Evolutionary conservation across 2,113 vertebrate genomes (phyloP).

Genomic region (Hippocampus comes): DNA sequence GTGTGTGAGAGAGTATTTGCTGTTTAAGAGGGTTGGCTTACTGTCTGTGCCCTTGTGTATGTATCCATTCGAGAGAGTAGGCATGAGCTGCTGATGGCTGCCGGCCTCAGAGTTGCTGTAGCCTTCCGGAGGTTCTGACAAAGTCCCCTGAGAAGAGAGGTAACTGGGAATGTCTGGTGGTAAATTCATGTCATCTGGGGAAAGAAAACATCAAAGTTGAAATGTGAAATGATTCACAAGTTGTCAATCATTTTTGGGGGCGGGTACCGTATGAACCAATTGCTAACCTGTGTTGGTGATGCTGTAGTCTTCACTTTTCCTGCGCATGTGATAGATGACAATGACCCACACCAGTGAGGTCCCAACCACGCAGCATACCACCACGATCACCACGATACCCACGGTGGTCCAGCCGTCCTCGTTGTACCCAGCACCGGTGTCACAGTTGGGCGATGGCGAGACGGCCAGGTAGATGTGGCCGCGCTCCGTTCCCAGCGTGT

Average conservation of each 20-base stretch:
- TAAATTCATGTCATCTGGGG: conserved; percentile 92
- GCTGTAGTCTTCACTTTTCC: conserved; percentile 91
- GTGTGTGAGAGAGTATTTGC: too few species aligned
- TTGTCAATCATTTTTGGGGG: background rate
- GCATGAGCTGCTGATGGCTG: conserved; percentile 97
- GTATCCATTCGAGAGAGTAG: conserved; percentile 79
- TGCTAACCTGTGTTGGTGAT: conserved; percentile 92
- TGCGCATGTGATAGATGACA: conserved; percentile 97
- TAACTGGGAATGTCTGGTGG: conserved; percentile 96
- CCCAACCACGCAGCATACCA: conserved; percentile 97
- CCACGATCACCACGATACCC: conserved; percentile 95
- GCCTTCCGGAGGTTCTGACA: conserved; percentile 94
- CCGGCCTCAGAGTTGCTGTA: conserved; percentile 94
- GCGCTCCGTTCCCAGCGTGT: conserved; percentile 88
- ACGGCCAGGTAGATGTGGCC: conserved; percentile 87
- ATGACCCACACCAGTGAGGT: conserved; percentile 98
- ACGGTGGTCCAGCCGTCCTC: conserved; percentile 93
- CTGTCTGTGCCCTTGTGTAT: conserved; percentile 85
- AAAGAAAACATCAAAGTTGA: conserved; percentile 9
- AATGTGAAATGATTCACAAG: background rate
- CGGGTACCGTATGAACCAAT: background rate
- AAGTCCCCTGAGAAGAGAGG: conserved; percentile 92
- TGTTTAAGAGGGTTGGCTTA: conserved; percentile 40
- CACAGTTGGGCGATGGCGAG: conserved; percentile 87
- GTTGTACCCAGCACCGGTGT: conserved; percentile 70